Conservation (phyloP, 2,797 vertebrate genomes). For the Harpagifer antarcticus region DNA sequence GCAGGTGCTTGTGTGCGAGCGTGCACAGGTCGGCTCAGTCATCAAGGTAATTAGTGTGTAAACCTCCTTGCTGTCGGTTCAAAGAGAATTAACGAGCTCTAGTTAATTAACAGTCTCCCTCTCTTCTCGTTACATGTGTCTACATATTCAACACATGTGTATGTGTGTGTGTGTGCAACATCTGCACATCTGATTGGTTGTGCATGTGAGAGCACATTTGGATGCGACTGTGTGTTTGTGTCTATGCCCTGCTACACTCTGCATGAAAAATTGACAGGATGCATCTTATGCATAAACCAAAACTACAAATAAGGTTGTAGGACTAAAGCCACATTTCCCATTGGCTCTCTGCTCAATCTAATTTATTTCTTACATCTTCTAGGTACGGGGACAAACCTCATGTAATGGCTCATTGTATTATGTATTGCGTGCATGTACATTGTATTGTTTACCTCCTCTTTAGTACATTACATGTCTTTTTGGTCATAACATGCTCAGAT, state of each 20-base stretch:
- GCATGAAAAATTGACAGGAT: conserved; percentile 75
- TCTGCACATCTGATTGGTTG: conserved; percentile 54
- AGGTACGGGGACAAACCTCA: conserved; percentile 11
- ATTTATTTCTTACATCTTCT: conserved; percentile 56
- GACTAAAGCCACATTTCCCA: conserved; percentile 55
- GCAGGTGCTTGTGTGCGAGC: conserved; percentile 42
- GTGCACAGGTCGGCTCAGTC: conserved; percentile 77
- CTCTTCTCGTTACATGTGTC: conserved; percentile 83
- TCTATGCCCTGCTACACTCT: conserved; percentile 50
- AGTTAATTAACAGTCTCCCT: conserved; percentile 86
- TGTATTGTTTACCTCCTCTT: conserved; percentile 13
- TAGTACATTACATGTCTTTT: not conserved
- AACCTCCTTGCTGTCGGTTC: conserved; percentile 84
- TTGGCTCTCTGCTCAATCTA: conserved; percentile 46
- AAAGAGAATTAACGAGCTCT: conserved; percentile 86
- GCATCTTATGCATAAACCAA: conserved; percentile 73
- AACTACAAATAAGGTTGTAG: conserved; percentile 76
- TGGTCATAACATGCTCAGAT: conserved; percentile 20
- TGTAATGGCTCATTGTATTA: conserved; percentile 36
- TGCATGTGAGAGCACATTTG: conserved; percentile 34
- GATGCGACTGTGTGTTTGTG: conserved; percentile 54
- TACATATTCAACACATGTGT: conserved; percentile 81
- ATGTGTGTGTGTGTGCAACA: conserved; percentile 39
- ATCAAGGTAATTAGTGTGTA: conserved; percentile 86
- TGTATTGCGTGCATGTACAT: conserved; percentile 24